Conservation (phyloP, 2,797 vertebrate species). For the Ispidina picta region DNA sequence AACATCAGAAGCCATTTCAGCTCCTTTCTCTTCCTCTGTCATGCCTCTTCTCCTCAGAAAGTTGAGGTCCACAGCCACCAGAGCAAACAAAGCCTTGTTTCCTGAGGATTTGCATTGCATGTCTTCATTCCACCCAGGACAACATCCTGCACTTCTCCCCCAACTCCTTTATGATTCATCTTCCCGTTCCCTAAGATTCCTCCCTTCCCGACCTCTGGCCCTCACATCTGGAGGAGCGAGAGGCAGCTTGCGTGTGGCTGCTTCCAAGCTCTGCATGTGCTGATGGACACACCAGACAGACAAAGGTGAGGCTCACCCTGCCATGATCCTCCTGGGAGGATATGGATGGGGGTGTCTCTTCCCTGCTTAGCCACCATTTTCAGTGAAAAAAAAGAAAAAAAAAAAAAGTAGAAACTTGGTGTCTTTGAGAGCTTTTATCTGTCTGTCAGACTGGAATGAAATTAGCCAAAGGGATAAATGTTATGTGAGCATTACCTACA, state of each 20-base stretch:
- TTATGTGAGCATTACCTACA: conserved; percentile 24
- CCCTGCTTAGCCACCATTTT: not conserved
- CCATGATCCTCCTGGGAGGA: conserved; percentile 1
- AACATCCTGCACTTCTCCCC: conserved; percentile 66
- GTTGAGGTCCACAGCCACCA: not conserved
- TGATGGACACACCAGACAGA: not conserved
- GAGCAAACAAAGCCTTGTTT: conserved; percentile 57
- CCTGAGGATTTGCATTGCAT: conserved; percentile 35
- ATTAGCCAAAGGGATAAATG: conserved; percentile 39
- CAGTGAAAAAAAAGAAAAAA: not conserved
- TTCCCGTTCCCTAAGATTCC: conserved; percentile 61
- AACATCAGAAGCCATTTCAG: not conserved
- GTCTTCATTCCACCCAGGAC: conserved; percentile 52
- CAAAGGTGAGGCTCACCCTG: conserved; percentile 57
- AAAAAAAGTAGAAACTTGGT: not conserved
- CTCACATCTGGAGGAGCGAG: conserved; percentile 61
- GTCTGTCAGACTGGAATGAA: conserved; percentile 24
- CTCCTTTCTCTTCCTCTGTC: not conserved
- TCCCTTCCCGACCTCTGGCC: conserved; percentile 65
- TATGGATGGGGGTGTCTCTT: not conserved
- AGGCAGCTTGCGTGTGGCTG: conserved; percentile 48
- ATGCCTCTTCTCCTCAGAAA: not conserved
- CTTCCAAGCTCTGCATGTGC: conserved; percentile 12
- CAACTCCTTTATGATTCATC: conserved; percentile 68
- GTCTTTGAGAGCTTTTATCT: conserved; percentile 36